Evolutionary conservation across 2,797 vertebrate genomes (phyloP).

Genomic region (Amazonetta brasiliensis): DNA sequence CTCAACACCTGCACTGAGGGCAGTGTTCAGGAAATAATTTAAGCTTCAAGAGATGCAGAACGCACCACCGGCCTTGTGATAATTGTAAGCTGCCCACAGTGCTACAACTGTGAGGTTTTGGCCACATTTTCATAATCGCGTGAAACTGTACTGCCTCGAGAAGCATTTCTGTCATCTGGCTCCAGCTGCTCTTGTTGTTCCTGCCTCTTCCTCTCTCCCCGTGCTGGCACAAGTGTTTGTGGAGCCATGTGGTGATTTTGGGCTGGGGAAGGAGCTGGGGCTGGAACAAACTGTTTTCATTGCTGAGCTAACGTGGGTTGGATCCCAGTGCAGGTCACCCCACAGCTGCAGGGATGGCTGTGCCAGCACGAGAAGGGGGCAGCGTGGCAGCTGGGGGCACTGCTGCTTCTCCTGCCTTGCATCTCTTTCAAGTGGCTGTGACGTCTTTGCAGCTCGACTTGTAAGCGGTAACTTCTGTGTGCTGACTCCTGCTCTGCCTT

Average conservation of each 20-base stretch:
- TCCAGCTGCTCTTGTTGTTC: constrained; percentile 43
- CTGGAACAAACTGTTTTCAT: not conserved
- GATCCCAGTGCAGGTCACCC: not conserved
- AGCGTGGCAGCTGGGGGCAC: not conserved
- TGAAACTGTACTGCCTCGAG: not conserved
- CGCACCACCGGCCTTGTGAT: not conserved
- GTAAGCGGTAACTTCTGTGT: not conserved
- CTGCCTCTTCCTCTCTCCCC: not conserved
- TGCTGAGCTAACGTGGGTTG: not conserved
- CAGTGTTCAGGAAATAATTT: not conserved
- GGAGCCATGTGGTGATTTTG: constrained; percentile 3
- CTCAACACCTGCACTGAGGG: not conserved
- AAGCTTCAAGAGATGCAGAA: not conserved
- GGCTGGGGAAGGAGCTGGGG: not conserved
- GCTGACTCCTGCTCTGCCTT: not conserved
- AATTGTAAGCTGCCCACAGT: not conserved
- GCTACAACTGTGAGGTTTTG: not conserved
- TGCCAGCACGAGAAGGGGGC: not conserved
- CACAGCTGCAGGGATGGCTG: not conserved
- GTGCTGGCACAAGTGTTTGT: constrained; percentile 17
- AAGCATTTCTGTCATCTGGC: not conserved
- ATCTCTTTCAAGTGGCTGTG: not conserved
- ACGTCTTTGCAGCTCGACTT: not conserved
- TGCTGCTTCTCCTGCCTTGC: not conserved
- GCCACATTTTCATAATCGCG: not conserved